Evolutionary conservation across 92 coral and sea anemone genomes (phyloP).

Genomic region (Anthopleura xanthogrammica): DNA sequence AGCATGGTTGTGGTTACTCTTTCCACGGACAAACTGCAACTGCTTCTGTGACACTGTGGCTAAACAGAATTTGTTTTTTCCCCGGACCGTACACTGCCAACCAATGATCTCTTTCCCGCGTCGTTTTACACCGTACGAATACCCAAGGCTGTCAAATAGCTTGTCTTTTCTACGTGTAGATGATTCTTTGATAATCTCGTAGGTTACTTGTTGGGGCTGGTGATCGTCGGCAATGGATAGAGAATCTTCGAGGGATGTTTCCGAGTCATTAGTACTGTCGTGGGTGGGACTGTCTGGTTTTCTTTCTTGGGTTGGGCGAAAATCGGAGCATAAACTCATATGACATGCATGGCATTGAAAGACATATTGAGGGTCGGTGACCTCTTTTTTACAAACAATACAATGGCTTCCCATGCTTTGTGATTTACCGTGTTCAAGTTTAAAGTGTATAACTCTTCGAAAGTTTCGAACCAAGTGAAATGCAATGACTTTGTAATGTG

Average conservation of each 20-base stretch:
- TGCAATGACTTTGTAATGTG: no score
- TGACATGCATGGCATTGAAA: conserved; percentile 7
- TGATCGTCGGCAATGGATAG: not conserved
- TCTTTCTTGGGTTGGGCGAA: not conserved
- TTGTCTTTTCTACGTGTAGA: not conserved
- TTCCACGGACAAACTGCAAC: not conserved
- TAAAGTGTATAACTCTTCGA: no score
- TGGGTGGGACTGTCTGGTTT: not conserved
- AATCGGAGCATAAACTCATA: not conserved
- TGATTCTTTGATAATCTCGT: not conserved
- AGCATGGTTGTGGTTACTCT: not conserved
- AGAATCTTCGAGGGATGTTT: conserved; percentile 16
- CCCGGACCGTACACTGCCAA: conserved; percentile 20
- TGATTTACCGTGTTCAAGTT: no score
- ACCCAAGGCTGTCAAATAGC: conserved; percentile 12
- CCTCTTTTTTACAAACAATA: no score
- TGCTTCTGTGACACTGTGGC: not conserved
- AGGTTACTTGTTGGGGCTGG: not conserved
- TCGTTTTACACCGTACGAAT: not conserved
- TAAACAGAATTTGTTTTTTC: conserved; percentile 2
- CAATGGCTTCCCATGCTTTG: no score
- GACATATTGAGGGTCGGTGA: no score
- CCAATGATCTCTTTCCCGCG: not conserved
- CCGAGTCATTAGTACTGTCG: not conserved
- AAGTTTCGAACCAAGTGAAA: no score